Evolutionary conservation across 2,797 vertebrate genomes (phyloP).

Genomic region (Schizopygopsis pylzovi): DNA sequence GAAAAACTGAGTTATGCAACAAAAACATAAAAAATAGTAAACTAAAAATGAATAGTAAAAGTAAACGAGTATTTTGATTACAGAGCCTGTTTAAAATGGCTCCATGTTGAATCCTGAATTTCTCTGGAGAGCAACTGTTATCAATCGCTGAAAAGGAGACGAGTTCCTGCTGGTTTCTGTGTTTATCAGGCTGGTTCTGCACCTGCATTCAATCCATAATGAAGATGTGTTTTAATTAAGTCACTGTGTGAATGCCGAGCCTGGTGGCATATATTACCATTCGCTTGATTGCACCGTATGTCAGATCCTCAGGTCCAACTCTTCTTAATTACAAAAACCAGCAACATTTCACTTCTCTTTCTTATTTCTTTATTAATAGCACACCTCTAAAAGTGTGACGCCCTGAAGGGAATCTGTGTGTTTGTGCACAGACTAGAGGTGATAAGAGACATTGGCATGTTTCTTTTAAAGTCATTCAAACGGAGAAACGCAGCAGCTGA

Average conservation of each 20-base stretch:
- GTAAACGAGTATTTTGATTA: background rate
- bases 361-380: background rate
- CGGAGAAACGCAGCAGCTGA: background rate
- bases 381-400: too few relatives aligned
- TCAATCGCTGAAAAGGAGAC: background rate
- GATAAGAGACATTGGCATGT: background rate
- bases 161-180: background rate
- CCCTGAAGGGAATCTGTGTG: background rate
- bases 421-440: background rate
- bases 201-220: slow-evolving; percentile 1
- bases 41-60: background rate
- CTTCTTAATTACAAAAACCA: background rate
- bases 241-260: background rate
- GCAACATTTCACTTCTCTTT: background rate
- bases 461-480: background rate
- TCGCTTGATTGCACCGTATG: background rate
- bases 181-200: background rate
- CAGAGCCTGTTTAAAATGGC: background rate
- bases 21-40: background rate
- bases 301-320: slow-evolving; percentile 15
- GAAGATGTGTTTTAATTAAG: slow-evolving; percentile 8
- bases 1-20: background rate
- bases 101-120: background rate
- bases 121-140: background rate
- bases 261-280: slow-evolving; percentile 10